Evolutionary conservation across 2,888 invertebrate species (phyloP).

Genomic region (Drosophila kuntzei): DNA sequence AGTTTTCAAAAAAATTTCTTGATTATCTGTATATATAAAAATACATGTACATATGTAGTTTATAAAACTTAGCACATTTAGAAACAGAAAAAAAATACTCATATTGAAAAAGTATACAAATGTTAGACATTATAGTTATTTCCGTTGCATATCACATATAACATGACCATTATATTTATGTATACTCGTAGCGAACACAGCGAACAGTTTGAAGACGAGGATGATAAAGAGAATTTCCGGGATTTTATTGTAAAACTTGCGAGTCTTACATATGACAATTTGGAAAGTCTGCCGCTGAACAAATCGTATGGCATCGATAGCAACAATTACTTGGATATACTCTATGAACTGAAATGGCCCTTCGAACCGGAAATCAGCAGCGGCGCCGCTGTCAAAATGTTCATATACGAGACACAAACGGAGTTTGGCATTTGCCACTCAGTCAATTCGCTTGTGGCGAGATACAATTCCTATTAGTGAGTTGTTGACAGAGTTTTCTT

Average conservation of each 20-base stretch:
- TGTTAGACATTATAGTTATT: neutral
- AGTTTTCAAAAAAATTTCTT: too few species aligned
- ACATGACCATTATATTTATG: neutral
- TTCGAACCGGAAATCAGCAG: constrained; percentile 87
- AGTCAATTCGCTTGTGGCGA: constrained; percentile 89
- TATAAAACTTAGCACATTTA: too few species aligned
- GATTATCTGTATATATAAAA: too few species aligned
- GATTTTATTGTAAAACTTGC: constrained; percentile 87
- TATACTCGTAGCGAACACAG: constrained; percentile 59
- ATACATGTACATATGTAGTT: too few species aligned
- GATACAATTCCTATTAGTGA: constrained; percentile 84
- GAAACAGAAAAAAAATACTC: neutral
- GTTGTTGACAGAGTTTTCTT: constrained; percentile 24
- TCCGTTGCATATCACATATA: neutral
- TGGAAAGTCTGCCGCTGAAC: constrained; percentile 87
- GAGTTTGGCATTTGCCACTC: constrained; percentile 90
- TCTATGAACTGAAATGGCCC: constrained; percentile 86
- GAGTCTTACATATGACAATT: constrained; percentile 88
- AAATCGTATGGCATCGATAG: constrained; percentile 86
- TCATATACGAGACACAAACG: constrained; percentile 88
- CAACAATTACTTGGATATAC: constrained; percentile 87
- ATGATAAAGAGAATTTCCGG: constrained; percentile 87
- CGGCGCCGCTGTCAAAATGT: constrained; percentile 86
- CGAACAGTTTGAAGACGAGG: constrained; percentile 81
- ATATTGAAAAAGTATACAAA: neutral